Evolutionary conservation across 2,888 invertebrate genomes (phyloP).

Genomic region (Acutogordius australiensis): DNA sequence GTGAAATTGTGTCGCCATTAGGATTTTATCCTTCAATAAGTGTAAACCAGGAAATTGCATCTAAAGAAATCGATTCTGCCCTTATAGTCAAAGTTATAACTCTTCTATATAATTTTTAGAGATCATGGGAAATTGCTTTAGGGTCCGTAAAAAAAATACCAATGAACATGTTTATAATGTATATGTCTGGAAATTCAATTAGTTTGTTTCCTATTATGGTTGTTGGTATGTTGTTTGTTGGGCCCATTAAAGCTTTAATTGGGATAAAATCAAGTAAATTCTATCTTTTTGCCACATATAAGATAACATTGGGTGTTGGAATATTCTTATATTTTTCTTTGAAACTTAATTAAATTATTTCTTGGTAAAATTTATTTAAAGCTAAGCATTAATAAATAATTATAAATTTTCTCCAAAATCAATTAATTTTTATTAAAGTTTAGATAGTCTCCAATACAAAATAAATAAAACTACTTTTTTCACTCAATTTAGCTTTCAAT

Average conservation of each 20-base stretch:
- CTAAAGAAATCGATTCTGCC: neutral
- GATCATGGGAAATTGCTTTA: conserved; percentile 22
- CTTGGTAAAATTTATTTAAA: no score
- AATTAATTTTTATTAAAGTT: no score
- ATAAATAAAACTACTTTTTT: no score
- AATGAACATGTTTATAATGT: conserved; percentile 98
- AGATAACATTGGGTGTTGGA: no score
- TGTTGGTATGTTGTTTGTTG: conserved; percentile 91
- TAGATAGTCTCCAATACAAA: no score
- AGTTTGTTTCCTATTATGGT: conserved; percentile 99
- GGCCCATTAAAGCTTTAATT: conserved; percentile 78
- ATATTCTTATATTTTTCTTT: no score
- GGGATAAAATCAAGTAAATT: conserved; percentile 30
- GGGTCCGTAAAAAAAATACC: conserved; percentile 20
- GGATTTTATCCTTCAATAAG: neutral
- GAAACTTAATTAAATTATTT: no score
- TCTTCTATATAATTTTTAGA: conserved; percentile 15
- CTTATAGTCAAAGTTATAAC: conserved; percentile 1
- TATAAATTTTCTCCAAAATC: no score
- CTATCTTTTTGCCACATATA: neutral
- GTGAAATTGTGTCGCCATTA: neutral
- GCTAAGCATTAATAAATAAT: no score
- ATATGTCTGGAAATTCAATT: conserved; percentile 96
- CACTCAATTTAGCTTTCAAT: conserved; percentile 48
- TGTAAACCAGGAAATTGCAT: neutral